Percentiles rank a stretch among this genome's conserved stretches.
Conservation (phyloP, 2,888 invertebrate species). For the Papilio demoleus region DNA sequence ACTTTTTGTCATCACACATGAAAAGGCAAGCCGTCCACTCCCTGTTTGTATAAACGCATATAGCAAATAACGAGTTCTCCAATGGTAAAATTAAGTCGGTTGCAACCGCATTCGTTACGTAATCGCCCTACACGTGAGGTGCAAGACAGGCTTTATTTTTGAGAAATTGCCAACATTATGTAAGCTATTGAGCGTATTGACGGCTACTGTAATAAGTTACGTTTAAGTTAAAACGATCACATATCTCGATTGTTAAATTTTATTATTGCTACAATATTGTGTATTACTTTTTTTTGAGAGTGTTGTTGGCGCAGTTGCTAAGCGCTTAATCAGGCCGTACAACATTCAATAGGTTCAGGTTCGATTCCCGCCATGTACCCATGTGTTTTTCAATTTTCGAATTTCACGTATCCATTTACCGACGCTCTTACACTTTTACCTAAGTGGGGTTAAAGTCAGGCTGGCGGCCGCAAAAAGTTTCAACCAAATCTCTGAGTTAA, state of each 20-base stretch:
- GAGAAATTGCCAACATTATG: constrained; percentile 62
- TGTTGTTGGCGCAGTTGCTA: too few relatives aligned
- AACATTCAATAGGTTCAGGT: too few relatives aligned
- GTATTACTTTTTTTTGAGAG: too few relatives aligned
- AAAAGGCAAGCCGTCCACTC: constrained; percentile 36
- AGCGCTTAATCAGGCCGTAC: too few relatives aligned
- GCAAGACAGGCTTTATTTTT: constrained; percentile 54
- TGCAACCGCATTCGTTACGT: constrained; percentile 52
- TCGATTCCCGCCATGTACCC: too few relatives aligned
- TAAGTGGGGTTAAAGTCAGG: too few relatives aligned
- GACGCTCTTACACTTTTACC: too few relatives aligned
- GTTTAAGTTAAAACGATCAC: not conserved
- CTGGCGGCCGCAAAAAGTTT: too few relatives aligned
- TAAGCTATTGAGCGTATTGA: constrained; percentile 46
- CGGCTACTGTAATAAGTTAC: constrained; percentile 10
- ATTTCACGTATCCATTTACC: too few relatives aligned
- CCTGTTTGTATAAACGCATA: constrained; percentile 40
- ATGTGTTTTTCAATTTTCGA: too few relatives aligned
- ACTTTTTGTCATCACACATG: constrained; percentile 28
- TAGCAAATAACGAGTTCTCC: constrained; percentile 51
- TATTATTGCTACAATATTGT: too few relatives aligned
- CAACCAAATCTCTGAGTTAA: too few relatives aligned
- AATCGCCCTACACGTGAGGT: constrained; percentile 52
- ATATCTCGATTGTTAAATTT: not conserved
- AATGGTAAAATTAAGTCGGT: constrained; percentile 52